Evolutionary conservation across 2,113 vertebrate species (phyloP).

Genomic region (Percina caprodes): DNA sequence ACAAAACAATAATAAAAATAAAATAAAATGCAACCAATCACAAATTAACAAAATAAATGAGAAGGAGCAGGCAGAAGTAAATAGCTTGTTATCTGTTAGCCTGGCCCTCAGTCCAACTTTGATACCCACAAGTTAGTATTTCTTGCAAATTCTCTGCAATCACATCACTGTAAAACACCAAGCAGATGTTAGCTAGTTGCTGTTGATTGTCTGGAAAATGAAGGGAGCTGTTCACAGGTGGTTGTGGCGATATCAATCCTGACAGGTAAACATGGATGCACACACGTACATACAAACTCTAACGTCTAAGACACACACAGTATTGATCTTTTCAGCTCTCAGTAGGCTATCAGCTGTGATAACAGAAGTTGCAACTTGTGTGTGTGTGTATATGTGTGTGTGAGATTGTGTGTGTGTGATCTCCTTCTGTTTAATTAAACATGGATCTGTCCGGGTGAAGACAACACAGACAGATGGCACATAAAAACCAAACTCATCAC

Average conservation of each 20-base stretch:
- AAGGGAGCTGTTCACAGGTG: slow-evolving; percentile 67
- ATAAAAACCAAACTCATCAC: slow-evolving; percentile 57
- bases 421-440: slow-evolving; percentile 75
- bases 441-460: slow-evolving; percentile 49
- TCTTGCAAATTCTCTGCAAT: not conserved
- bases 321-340: slow-evolving; percentile 35
- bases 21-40: too few relatives aligned
- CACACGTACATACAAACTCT: not conserved
- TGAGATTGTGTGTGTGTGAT: slow-evolving; percentile 22
- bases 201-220: slow-evolving; percentile 59
- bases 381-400: not conserved
- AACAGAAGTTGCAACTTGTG: slow-evolving; percentile 39
- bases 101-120: not conserved
- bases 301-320: not conserved
- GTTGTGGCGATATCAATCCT: slow-evolving; percentile 45
- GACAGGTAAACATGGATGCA: slow-evolving; percentile 46
- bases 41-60: too few relatives aligned
- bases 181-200: slow-evolving; percentile 69
- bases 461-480: slow-evolving; percentile 68
- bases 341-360: slow-evolving; percentile 41
- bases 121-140: slow-evolving; percentile 9
- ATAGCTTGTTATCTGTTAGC: not conserved
- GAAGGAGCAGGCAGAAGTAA: too few relatives aligned
- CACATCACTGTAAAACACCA: slow-evolving; percentile 18
- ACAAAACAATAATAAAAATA: too few relatives aligned